A percentile compares a stretch with the other conserved stretches of the same genome.
Evolutionary conservation across 2,888 invertebrate genomes (phyloP).

Genomic region (Orthosia incerta): DNA sequence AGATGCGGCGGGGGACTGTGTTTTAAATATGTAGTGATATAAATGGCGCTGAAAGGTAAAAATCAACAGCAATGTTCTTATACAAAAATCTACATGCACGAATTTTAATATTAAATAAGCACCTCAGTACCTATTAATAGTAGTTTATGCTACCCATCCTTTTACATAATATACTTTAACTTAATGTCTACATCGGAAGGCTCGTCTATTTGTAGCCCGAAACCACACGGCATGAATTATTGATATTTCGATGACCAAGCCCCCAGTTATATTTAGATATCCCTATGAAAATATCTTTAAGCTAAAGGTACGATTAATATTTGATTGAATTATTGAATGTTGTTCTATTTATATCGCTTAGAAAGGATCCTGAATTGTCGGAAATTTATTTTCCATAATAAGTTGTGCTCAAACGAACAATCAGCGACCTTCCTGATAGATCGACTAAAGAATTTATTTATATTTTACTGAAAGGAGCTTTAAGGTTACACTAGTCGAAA

Average conservation of each 20-base stretch:
- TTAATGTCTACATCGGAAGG: neutral
- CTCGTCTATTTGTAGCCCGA: neutral
- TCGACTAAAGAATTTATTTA: too few species aligned
- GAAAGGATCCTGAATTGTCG: neutral
- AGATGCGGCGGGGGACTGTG: too few species aligned
- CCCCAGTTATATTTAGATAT: neutral
- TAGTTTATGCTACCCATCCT: neutral
- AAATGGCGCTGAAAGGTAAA: neutral
- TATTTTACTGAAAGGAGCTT: too few species aligned
- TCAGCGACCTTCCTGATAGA: too few species aligned
- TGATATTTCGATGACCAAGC: slow-evolving; percentile 7
- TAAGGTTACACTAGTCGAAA: too few species aligned
- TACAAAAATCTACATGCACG: too few species aligned
- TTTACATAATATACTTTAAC: neutral
- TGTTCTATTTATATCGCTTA: neutral
- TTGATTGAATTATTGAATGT: neutral
- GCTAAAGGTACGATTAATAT: neutral
- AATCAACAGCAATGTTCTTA: neutral
- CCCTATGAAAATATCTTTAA: neutral
- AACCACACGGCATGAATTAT: slow-evolving; percentile 14
- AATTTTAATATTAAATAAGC: neutral
- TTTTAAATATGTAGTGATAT: too few species aligned
- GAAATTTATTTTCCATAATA: neutral
- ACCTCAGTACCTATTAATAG: neutral
- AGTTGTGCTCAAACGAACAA: neutral